A percentile compares a stretch with the other conserved stretches of the same genome.
These are phyloP conservation scores for Andrena camellia DNA, from an alignment of 2,888 invertebrate genomes.

Conservation along the genomic window DNA sequence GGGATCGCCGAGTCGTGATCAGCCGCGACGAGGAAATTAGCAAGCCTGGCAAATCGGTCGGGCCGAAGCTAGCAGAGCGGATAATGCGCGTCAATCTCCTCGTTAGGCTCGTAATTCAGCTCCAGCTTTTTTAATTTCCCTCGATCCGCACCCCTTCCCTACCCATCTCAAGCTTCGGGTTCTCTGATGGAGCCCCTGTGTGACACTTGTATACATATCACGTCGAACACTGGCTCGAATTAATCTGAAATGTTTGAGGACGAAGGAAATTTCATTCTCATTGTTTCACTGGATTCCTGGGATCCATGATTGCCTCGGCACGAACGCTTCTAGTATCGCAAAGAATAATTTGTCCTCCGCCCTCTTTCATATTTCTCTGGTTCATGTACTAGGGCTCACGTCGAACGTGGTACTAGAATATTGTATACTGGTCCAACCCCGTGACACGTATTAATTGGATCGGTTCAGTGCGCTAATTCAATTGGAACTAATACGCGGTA, in stretches of 20 bases:
- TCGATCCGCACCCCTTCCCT: conserved; percentile 27
- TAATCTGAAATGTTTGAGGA: conserved; percentile 12
- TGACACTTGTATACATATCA: conserved; percentile 15
- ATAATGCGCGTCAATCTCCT: conserved; percentile 64
- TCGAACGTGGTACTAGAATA: too few relatives aligned
- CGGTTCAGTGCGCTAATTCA: too few relatives aligned
- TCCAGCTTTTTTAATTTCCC: conserved; percentile 59
- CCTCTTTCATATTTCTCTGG: too few relatives aligned
- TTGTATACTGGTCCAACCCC: too few relatives aligned
- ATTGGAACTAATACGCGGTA: too few relatives aligned
- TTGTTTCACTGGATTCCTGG: not conserved
- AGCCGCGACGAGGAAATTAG: conserved; percentile 56
- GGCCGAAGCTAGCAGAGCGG: conserved; percentile 51
- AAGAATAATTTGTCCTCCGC: too few relatives aligned
- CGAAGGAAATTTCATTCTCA: not conserved
- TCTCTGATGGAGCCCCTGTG: not conserved
- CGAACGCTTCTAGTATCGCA: too few relatives aligned
- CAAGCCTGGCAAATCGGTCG: conserved; percentile 58
- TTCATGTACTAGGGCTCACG: too few relatives aligned
- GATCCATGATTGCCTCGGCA: too few relatives aligned
- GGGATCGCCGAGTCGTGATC: conserved; percentile 32
- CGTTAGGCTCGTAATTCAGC: conserved; percentile 63
- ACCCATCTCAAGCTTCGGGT: not conserved
- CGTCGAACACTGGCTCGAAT: conserved; percentile 29
- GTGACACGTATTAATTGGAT: too few relatives aligned